Percentiles rank a stretch among this genome's conserved stretches.
These are phyloP conservation scores for Macrotus californicus DNA, from an alignment of 2,113 vertebrate species.

Conservation along the genomic window DNA sequence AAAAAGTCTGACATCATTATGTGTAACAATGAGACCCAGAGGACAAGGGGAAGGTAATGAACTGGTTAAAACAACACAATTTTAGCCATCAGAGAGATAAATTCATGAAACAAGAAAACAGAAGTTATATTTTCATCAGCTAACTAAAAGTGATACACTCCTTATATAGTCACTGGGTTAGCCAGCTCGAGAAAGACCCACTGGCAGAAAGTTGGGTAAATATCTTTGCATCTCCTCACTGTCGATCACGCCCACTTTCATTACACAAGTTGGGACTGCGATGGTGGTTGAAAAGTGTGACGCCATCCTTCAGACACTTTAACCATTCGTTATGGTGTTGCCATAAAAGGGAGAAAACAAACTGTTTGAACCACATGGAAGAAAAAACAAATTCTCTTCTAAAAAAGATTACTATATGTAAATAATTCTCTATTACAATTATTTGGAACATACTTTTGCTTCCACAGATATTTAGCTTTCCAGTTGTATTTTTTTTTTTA, in stretches of 20 bases:
- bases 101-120: neutral
- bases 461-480: conserved; percentile 3
- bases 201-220: neutral
- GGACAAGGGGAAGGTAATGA: neutral
- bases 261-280: neutral
- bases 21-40: neutral
- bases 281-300: neutral
- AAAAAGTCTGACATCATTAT: neutral
- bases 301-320: conserved; percentile 7
- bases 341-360: conserved; percentile 7
- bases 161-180: neutral
- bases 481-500: neutral
- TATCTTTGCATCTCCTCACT: neutral
- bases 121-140: neutral
- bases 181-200: neutral
- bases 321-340: neutral
- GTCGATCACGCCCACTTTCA: neutral
- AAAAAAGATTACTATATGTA: neutral
- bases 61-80: neutral
- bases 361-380: neutral
- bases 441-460: neutral
- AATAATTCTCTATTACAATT: conserved; percentile 21
- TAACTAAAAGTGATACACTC: neutral
- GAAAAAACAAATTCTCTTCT: conserved; percentile 25
- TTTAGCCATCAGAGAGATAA: neutral